phyloP scores from a whole-genome alignment of 2,113 vertebrate genomes.

The Gymnocephalus cernua region DNA sequence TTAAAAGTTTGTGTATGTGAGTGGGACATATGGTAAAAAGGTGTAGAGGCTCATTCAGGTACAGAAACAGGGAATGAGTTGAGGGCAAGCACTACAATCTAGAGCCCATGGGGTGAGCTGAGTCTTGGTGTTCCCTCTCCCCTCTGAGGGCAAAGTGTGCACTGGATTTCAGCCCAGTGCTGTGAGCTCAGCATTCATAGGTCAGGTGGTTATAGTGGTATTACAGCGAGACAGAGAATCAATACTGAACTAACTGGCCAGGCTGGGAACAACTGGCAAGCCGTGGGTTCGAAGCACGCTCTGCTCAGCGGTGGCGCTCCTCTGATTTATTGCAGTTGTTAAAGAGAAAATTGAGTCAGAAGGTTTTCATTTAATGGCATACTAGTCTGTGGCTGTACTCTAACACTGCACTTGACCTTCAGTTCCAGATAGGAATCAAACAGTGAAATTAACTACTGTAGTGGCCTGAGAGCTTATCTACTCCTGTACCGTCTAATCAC shows the following conservation, averaged over 20 bases:
- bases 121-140: constrained; percentile 6
- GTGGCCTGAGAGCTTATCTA: constrained; percentile 29
- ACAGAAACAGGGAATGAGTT: not conserved
- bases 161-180: constrained; percentile 41
- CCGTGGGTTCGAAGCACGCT: constrained; percentile 51
- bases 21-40: not conserved
- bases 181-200: constrained; percentile 57
- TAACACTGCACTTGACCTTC: constrained; percentile 73
- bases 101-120: constrained; percentile 4
- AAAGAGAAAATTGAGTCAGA: constrained; percentile 79
- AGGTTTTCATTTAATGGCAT: constrained; percentile 78
- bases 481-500: constrained; percentile 17
- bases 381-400: constrained; percentile 50
- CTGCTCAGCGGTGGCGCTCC: constrained; percentile 53
- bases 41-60: not conserved
- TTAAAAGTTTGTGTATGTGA: not conserved
- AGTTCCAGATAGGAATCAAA: constrained; percentile 64
- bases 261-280: constrained; percentile 59
- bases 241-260: constrained; percentile 72
- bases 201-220: constrained; percentile 67
- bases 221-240: constrained; percentile 72
- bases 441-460: constrained; percentile 47
- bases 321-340: constrained; percentile 80
- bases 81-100: not conserved
- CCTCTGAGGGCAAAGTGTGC: not conserved